A percentile compares a stretch with the other conserved stretches of the same genome.
Evolutionary conservation across 1,140 invertebrate genomes (phyloP).

Genomic region (Drosophila sechellia): DNA sequence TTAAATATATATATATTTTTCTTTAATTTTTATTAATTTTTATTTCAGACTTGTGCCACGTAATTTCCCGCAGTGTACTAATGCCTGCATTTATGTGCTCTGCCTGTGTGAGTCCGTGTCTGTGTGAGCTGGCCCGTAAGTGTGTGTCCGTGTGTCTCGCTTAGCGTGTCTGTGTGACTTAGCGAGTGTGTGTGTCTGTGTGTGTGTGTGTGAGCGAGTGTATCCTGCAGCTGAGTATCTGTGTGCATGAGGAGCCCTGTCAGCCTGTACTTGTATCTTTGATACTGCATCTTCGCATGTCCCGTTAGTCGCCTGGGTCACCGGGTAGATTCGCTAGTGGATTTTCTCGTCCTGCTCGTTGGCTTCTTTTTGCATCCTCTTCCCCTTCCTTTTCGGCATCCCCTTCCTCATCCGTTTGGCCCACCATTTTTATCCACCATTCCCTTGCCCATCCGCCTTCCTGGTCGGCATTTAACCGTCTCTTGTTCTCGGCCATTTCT

Average conservation of each 20-base stretch:
- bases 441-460: conserved; percentile 20
- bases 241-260: conserved; percentile 37
- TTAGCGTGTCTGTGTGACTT: too few relatives aligned
- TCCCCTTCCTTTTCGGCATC: neutral
- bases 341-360: conserved; percentile 28
- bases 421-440: conserved; percentile 1
- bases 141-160: neutral
- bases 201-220: conserved; percentile 36
- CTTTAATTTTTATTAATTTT: neutral
- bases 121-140: neutral
- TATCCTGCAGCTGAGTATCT: conserved; percentile 49
- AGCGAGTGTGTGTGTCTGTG: neutral
- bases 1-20: too few relatives aligned
- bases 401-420: neutral
- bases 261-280: conserved; percentile 64
- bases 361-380: neutral
- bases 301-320: conserved; percentile 49
- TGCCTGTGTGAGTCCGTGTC: neutral
- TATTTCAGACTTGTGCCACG: neutral
- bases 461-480: conserved; percentile 39
- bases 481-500: conserved; percentile 37
- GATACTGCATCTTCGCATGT: conserved; percentile 61
- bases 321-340: conserved; percentile 49
- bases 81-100: conserved; percentile 37
- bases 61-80: conserved; percentile 23